Conservation (phyloP, 53 echinoderm and acorn worm species). For the Actinopyga echinites region DNA sequence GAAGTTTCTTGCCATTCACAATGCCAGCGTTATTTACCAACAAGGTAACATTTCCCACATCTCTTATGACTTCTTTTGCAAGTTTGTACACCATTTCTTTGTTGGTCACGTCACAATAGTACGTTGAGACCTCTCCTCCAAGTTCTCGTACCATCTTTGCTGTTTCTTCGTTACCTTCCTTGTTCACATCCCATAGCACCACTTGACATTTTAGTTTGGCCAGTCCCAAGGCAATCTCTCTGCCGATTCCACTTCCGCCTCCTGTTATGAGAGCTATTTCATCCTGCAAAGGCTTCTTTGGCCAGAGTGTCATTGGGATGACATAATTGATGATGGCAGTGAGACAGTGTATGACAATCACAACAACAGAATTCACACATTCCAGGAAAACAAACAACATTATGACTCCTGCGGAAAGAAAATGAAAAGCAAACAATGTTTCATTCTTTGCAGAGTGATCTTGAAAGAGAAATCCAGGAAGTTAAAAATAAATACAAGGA, state of each 20-base stretch:
- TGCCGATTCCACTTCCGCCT: constrained; percentile 73
- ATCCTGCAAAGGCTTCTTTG: constrained; percentile 64
- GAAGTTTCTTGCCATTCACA: constrained; percentile 57
- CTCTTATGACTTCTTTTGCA: constrained; percentile 53
- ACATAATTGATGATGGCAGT: constrained; percentile 19
- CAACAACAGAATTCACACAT: constrained; percentile 13
- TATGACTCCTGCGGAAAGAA: background rate
- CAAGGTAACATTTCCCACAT: constrained; percentile 71
- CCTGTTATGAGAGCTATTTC: constrained; percentile 81
- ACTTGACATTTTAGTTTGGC: constrained; percentile 39
- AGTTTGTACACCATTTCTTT: constrained; percentile 54
- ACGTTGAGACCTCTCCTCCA: constrained; percentile 58
- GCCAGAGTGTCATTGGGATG: constrained; percentile 34
- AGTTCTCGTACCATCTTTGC: constrained; percentile 53
- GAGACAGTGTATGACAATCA: background rate
- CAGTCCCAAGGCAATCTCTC: constrained; percentile 9
- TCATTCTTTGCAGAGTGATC: too few species aligned
- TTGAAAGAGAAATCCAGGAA: too few species aligned
- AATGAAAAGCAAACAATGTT: too few species aligned
- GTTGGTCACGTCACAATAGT: constrained; percentile 71
- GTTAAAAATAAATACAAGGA: too few species aligned
- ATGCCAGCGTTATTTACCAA: constrained; percentile 90
- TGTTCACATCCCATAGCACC: constrained; percentile 78
- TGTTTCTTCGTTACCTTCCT: constrained; percentile 63
- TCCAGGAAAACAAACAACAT: constrained; percentile 17